phyloP scores from a whole-genome alignment of 2,888 invertebrate genomes.

The Amorpha juglandis region DNA sequence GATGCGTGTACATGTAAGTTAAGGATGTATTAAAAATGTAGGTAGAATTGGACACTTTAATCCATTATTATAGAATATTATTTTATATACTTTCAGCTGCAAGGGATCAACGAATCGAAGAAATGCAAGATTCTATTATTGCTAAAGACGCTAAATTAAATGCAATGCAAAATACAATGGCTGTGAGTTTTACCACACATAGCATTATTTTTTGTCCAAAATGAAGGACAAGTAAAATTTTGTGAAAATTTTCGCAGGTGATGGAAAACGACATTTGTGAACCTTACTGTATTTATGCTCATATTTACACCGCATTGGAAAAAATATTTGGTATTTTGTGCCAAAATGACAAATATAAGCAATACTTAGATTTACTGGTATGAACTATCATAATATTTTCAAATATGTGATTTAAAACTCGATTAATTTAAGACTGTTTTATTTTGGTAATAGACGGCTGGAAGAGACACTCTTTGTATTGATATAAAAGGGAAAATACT shows the following conservation, averaged over 20 bases:
- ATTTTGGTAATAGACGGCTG: constrained; percentile 64
- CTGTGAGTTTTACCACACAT: constrained; percentile 46
- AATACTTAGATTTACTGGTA: constrained; percentile 72
- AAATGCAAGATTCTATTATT: constrained; percentile 68
- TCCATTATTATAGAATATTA: neutral
- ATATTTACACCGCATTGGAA: constrained; percentile 76
- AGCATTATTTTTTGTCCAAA: neutral
- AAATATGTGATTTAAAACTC: neutral
- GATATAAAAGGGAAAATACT: constrained; percentile 76
- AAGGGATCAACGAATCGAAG: constrained; percentile 65
- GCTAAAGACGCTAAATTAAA: constrained; percentile 74
- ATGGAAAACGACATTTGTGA: constrained; percentile 78
- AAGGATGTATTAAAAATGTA: neutral
- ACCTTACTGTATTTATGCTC: constrained; percentile 76
- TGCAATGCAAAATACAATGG: constrained; percentile 76
- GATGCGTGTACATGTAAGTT: constrained; percentile 47
- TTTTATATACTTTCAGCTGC: constrained; percentile 50
- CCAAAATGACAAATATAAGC: constrained; percentile 72
- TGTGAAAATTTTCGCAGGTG: constrained; percentile 52
- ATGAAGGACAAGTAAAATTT: neutral
- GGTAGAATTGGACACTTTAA: neutral
- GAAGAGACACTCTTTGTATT: constrained; percentile 66
- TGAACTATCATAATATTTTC: constrained; percentile 26
- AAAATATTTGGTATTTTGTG: constrained; percentile 72
- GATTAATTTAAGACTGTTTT: neutral